Base-by-base conservation (phyloP, 2,888 invertebrate genomes). In the Torymus tubicola region DNA sequence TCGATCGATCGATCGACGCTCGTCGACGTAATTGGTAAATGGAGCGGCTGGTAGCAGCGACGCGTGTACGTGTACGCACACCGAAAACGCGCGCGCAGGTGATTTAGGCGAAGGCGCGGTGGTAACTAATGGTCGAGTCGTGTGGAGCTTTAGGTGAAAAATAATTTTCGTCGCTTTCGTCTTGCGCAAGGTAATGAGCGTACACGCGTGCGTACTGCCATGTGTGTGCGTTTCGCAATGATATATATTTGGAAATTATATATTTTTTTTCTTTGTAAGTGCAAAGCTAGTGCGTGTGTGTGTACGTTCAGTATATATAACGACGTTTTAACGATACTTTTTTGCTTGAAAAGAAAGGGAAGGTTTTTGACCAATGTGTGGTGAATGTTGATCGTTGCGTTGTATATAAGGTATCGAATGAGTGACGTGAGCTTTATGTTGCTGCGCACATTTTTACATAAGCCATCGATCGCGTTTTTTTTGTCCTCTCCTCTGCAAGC, bases 11-110 rank as follows among this genome's bases (percentile, higher is more conserved):
- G 83, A 82, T 63, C 68, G 57, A 53, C 65, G 57, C 67, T 72
- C 60, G 31, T 14, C 24, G 83, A 85, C 85, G 84, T 85, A 85
- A 85, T 85, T 85, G 85, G 85, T 85, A 84, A 85, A 83, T 85
- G 83, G 84, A 85, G 82, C 85, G 82, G 55, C 50, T n/a, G 16
- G 16, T 65, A 58, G 24, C 53, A 53, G 61, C 52, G 2, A n/a
- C 2, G 18, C 55, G n/a, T 21, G 21, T 52, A 16, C 14, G 31
- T 2, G 63, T 4, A n/a, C 52, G 42, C 21, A 55, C 21, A 58
- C 64, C 77, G 63, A 65, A 64, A 71, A 21, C 21, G 63, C 57
- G 21, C 52, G 18, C 42, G 42, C 42, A 42, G 42, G 42, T 42
- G 42, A 42, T 42, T 42, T 55, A n/a, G 13, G 55, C 13, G 31